A percentile compares a stretch with the other conserved stretches of the same genome.
Evolutionary conservation across 2,888 invertebrate species (phyloP).

Genomic region (Penaeus monodon): DNA sequence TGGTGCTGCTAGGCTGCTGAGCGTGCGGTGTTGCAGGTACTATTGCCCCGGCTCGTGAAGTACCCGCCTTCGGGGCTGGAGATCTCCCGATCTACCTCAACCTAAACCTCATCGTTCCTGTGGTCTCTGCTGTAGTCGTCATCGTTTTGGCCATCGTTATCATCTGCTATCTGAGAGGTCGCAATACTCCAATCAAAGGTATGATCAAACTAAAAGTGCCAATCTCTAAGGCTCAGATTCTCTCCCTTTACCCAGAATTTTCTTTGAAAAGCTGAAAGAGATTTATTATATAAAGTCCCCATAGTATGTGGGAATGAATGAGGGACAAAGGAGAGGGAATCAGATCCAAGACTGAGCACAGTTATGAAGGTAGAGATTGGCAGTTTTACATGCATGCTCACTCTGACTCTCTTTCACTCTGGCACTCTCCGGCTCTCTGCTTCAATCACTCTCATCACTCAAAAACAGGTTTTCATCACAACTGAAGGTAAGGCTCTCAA

Average conservation of each 20-base stretch:
- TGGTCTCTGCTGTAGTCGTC: slow-evolving; percentile 90
- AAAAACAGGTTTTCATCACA: slow-evolving; percentile 51
- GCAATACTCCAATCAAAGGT: slow-evolving; percentile 87
- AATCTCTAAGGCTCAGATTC: slow-evolving; percentile 29
- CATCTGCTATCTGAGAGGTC: slow-evolving; percentile 90
- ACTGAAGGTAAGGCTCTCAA: slow-evolving; percentile 37
- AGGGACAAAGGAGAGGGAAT: neutral
- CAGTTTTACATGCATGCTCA: slow-evolving; percentile 69
- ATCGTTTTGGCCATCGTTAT: slow-evolving; percentile 93
- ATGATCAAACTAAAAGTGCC: slow-evolving; percentile 67
- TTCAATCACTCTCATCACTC: slow-evolving; percentile 48
- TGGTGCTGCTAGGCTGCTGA: slow-evolving; percentile 42
- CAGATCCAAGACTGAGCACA: slow-evolving; percentile 23
- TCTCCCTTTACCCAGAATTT: slow-evolving; percentile 2
- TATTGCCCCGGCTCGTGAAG: slow-evolving; percentile 90
- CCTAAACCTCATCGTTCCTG: slow-evolving; percentile 92
- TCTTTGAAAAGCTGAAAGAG: neutral
- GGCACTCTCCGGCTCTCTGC: slow-evolving; percentile 45
- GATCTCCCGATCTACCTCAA: slow-evolving; percentile 88
- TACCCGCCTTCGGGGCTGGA: slow-evolving; percentile 70
- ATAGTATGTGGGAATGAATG: neutral
- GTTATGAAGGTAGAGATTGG: slow-evolving; percentile 65
- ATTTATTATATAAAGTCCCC: too few relatives aligned
- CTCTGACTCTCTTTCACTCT: slow-evolving; percentile 66
- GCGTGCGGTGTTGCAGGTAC: slow-evolving; percentile 81